Conservation (phyloP, 2,797 vertebrate genomes). For the Macroramphosus scolopax region DNA sequence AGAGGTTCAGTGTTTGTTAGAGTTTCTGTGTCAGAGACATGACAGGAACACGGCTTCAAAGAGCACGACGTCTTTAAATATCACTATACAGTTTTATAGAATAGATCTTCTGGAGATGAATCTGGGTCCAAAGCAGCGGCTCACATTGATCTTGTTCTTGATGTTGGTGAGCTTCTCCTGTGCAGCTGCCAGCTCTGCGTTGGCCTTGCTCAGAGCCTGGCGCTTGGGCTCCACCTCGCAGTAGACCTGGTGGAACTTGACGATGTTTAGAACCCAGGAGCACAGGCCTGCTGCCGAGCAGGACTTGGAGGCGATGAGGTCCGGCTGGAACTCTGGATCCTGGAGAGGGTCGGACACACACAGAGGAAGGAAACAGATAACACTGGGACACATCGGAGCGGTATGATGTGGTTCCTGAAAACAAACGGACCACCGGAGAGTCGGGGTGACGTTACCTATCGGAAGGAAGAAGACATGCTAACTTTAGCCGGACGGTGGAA, state of each 20-base stretch:
- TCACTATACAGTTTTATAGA: constrained; percentile 15
- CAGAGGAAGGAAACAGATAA: too few species aligned
- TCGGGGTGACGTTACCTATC: too few species aligned
- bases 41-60: constrained; percentile 6
- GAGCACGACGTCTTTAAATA: constrained; percentile 8
- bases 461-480: too few species aligned
- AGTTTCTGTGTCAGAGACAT: too few species aligned
- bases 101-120: constrained; percentile 16
- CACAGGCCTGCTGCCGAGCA: constrained; percentile 89
- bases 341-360: constrained; percentile 9
- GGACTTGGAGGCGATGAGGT: constrained; percentile 88
- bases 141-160: constrained; percentile 90
- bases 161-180: constrained; percentile 88
- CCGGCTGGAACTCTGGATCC: constrained; percentile 87
- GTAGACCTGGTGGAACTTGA: constrained; percentile 87
- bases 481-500: too few species aligned
- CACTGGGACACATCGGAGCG: too few species aligned
- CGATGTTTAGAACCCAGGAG: constrained; percentile 95
- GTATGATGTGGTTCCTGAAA: too few species aligned
- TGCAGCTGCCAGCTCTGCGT: constrained; percentile 84
- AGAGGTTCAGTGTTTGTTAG: too few species aligned
- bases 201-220: constrained; percentile 87
- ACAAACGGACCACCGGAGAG: too few species aligned
- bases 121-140: too few species aligned
- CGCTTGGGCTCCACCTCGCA: constrained; percentile 95